phyloP scores from a whole-genome alignment of 2,888 invertebrate species.

The Agriopis aurantiaria region DNA sequence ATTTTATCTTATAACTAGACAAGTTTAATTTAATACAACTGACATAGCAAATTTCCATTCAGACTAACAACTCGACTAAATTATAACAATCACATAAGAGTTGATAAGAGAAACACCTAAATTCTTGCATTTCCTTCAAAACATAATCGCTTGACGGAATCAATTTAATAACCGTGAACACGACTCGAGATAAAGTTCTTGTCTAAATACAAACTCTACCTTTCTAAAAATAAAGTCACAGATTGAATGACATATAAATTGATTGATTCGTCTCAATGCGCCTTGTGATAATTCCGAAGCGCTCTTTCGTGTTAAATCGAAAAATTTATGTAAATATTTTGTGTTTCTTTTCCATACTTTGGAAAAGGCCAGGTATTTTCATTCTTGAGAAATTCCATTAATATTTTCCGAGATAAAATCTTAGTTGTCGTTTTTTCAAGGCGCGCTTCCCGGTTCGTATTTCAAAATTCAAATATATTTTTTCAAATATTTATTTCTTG shows the following conservation, averaged over 20 bases:
- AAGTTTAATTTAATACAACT: no score
- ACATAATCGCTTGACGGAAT: conserved; percentile 33
- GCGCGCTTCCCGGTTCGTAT: no score
- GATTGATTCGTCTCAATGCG: conserved; percentile 53
- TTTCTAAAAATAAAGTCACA: conserved; percentile 1
- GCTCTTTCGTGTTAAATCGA: conserved; percentile 59
- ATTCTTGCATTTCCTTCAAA: conserved; percentile 13
- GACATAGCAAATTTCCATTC: not conserved
- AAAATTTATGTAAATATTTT: conserved; percentile 56
- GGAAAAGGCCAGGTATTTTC: conserved; percentile 1
- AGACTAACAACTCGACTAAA: conserved; percentile 4
- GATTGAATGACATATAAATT: conserved; percentile 23
- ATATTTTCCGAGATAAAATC: conserved; percentile 1
- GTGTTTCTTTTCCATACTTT: conserved; percentile 29
- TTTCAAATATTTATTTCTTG: no score
- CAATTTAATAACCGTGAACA: conserved; percentile 33
- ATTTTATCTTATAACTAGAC: no score
- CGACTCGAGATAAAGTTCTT: conserved; percentile 7
- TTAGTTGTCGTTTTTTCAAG: not conserved
- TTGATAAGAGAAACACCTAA: not conserved
- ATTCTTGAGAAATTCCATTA: not conserved
- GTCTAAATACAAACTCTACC: conserved; percentile 1
- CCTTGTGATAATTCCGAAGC: conserved; percentile 51
- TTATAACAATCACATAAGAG: conserved; percentile 7
- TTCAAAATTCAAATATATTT: no score